A percentile compares a stretch with the other conserved stretches of the same genome.
phyloP scores from a whole-genome alignment of 1,140 invertebrate genomes.

The Cyphomyrmex costatus region DNA sequence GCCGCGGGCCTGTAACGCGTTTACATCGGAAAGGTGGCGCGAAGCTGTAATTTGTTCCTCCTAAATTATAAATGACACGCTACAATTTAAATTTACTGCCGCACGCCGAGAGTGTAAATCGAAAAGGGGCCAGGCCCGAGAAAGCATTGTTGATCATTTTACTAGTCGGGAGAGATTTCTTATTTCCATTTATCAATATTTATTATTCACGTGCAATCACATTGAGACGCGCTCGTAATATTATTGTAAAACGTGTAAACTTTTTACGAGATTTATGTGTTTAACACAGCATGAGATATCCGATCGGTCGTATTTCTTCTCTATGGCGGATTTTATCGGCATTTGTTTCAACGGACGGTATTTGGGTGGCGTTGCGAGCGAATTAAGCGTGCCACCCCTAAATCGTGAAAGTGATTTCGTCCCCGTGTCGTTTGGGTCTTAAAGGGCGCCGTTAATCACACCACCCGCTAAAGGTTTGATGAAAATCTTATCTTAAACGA shows the following conservation, averaged over 20 bases:
- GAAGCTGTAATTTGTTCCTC: constrained; percentile 70
- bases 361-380: constrained; percentile 31
- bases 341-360: constrained; percentile 18
- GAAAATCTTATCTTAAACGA: constrained; percentile 79
- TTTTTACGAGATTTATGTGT: neutral
- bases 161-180: constrained; percentile 44
- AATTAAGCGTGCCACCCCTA: constrained; percentile 49
- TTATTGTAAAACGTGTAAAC: constrained; percentile 18
- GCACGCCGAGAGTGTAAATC: constrained; percentile 2
- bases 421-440: constrained; percentile 35
- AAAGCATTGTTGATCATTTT: constrained; percentile 40
- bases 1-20: constrained; percentile 64
- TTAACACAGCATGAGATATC: neutral
- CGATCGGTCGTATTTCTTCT: neutral
- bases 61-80: constrained; percentile 69
- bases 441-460: constrained; percentile 69
- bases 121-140: neutral
- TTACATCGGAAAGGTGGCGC: constrained; percentile 60
- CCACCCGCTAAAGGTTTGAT: constrained; percentile 67
- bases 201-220: constrained; percentile 50
- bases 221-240: constrained; percentile 30
- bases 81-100: constrained; percentile 69
- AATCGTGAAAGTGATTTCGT: constrained; percentile 53
- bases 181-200: constrained; percentile 54
- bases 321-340: constrained; percentile 33